phyloP scores from a whole-genome alignment of 2,888 invertebrate species.

The Synergus itoensis region DNA sequence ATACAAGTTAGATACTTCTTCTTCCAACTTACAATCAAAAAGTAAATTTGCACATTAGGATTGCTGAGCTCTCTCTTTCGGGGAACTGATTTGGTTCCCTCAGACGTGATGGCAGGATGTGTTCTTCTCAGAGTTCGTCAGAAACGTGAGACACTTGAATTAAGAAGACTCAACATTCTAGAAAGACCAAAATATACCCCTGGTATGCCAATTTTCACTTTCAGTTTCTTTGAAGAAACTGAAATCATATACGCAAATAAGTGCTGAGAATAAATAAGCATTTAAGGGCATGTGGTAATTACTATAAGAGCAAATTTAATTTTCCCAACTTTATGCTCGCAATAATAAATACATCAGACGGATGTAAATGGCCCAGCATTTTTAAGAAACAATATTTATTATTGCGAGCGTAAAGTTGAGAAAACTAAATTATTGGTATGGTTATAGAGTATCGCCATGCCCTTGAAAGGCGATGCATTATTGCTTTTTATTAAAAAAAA shows the following conservation, averaged over 20 bases:
- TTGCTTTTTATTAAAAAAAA: neutral
- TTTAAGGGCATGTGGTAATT: too few species aligned
- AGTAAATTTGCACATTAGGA: constrained; percentile 75
- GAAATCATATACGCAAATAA: neutral
- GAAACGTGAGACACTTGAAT: constrained; percentile 86
- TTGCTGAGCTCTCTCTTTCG: constrained; percentile 89
- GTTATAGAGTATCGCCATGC: too few species aligned
- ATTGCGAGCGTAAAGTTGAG: too few species aligned
- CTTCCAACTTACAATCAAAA: neutral
- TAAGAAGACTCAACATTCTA: constrained; percentile 83
- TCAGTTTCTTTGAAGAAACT: constrained; percentile 21
- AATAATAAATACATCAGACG: too few species aligned
- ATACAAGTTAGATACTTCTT: neutral
- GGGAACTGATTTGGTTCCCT: constrained; percentile 92
- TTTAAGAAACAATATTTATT: too few species aligned
- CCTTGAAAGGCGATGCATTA: neutral
- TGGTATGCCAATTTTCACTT: constrained; percentile 76
- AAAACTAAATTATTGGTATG: too few species aligned
- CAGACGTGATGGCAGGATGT: constrained; percentile 93
- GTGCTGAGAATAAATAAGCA: too few species aligned
- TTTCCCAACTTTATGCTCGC: too few species aligned
- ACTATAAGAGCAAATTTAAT: too few species aligned
- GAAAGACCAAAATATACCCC: constrained; percentile 84
- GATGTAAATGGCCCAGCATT: too few species aligned
- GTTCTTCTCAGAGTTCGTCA: constrained; percentile 89